These are phyloP conservation scores for Colletes collaris DNA, from an alignment of 2,888 invertebrate species.

Conservation along the genomic window DNA sequence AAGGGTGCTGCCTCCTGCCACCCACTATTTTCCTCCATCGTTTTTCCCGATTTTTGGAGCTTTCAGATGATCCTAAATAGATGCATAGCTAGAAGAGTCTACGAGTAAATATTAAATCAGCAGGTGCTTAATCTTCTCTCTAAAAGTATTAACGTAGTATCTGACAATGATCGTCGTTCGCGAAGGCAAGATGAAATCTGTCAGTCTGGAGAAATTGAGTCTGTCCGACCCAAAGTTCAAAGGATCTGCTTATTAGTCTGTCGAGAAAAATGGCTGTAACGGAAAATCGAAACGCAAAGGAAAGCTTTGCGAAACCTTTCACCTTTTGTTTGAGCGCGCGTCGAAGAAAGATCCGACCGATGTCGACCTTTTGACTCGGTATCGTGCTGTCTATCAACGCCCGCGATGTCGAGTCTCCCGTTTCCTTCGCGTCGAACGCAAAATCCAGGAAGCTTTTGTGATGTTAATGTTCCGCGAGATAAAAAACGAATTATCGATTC, in stretches of 20 bases:
- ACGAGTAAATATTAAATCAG: too few relatives aligned
- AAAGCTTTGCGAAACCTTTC: not conserved
- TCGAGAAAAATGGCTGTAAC: too few relatives aligned
- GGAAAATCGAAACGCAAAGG: too few relatives aligned
- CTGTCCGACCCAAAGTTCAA: too few relatives aligned
- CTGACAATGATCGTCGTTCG: too few relatives aligned
- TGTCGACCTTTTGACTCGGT: slow-evolving; percentile 17
- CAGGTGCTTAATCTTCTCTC: too few relatives aligned
- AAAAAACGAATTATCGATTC: slow-evolving; percentile 9
- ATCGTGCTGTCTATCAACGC: slow-evolving; percentile 22
- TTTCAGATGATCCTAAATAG: slow-evolving; percentile 52
- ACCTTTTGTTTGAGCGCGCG: not conserved
- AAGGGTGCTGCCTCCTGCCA: slow-evolving; percentile 52
- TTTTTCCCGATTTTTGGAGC: slow-evolving; percentile 29
- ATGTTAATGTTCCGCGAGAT: slow-evolving; percentile 32
- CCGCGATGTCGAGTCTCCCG: not conserved
- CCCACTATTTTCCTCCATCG: slow-evolving; percentile 35
- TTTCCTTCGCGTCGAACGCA: slow-evolving; percentile 1
- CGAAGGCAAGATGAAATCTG: too few relatives aligned
- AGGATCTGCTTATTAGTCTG: too few relatives aligned
- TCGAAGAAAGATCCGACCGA: slow-evolving; percentile 2
- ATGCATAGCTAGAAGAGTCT: not conserved
- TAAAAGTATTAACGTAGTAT: too few relatives aligned
- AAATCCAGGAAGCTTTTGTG: slow-evolving; percentile 36
- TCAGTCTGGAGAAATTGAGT: too few relatives aligned